phyloP scores from a whole-genome alignment of 2,797 vertebrate species.

The Gambelia wislizenii region DNA sequence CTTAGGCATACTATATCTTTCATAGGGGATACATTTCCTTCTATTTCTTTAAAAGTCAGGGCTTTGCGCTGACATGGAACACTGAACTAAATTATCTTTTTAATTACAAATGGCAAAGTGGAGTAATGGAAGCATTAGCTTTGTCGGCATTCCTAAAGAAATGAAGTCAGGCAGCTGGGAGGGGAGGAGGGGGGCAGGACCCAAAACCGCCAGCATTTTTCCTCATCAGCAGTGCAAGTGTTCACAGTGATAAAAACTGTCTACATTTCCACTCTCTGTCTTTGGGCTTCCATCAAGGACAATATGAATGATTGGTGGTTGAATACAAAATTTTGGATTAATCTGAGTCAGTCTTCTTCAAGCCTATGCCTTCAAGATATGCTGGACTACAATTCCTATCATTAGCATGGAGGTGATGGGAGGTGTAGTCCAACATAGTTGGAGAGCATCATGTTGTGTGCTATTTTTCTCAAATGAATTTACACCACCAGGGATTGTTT shows the following conservation, averaged over 20 bases:
- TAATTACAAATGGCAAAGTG: constrained; percentile 27
- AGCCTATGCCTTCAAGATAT: neutral
- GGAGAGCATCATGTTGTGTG: neutral
- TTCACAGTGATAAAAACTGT: neutral
- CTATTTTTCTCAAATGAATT: neutral
- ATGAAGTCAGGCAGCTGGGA: neutral
- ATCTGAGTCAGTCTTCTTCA: neutral
- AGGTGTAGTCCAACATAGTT: neutral
- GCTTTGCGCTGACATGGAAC: neutral
- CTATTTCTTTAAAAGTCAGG: neutral
- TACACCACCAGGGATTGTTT: neutral
- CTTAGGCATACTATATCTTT: constrained; percentile 3
- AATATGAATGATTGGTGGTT: neutral
- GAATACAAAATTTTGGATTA: neutral
- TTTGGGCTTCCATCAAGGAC: neutral
- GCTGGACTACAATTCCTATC: neutral
- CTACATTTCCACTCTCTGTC: neutral
- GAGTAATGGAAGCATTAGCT: constrained; percentile 20
- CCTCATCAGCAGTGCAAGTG: neutral
- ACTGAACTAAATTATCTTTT: constrained; percentile 25
- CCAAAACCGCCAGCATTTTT: neutral
- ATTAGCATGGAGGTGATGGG: neutral
- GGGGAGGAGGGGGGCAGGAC: neutral
- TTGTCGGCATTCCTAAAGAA: constrained; percentile 2
- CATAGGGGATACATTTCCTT: constrained; percentile 2